Evolutionary conservation across 2,797 vertebrate genomes (phyloP), one percentile per base, ranked within the genome.

Genomic region (Brachymystax lenok): DNA sequence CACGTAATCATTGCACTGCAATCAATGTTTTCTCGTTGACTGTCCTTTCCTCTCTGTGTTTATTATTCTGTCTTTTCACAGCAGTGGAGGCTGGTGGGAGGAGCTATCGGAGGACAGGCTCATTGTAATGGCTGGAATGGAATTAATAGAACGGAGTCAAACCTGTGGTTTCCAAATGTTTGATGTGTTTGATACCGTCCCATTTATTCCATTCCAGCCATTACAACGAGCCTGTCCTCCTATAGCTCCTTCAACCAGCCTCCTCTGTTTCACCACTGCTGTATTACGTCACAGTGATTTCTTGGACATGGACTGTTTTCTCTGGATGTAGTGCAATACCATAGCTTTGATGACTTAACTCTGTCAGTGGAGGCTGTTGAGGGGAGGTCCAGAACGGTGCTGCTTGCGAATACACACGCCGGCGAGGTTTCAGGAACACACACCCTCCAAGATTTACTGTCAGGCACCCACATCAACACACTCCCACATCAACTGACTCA

Each of bases 361-460:
- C 10, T 61, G 40, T 13, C 40, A 13, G 40, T 46, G 40, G 10
- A 46, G 40, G 10, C 40, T 46, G 40, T 10, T 46, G 40, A 12
- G 40, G 40, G 40, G 40, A 46, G 40, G 40, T 85, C 83, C 17
- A 74, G 71, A 77, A 76, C 81, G 1, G 80, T 88, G 77, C 69
- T 84, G 50, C 90, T 87, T 12, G 75, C 82, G 61, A 68, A 74
- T 24, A n/a, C 75, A 54, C 77, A 69, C 66, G 5, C 40, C 3
- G n/a, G 0, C 14, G 46, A 73, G 40, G 50, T 51, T 24, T 77
- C 76, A n/a, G 73, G 46, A 3, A 56, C 72, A 27, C 75, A 64
- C 61, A 66, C 51, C 14, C 74, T 79, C 13, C 79, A 50, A 17
- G 79, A 83, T 64, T 75, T 81, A 77, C 70, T 74, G 13, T 16